Percentiles rank a stretch among this genome's conserved stretches.
Conservation (phyloP, 2,113 vertebrate species). For the Aix galericulata region DNA sequence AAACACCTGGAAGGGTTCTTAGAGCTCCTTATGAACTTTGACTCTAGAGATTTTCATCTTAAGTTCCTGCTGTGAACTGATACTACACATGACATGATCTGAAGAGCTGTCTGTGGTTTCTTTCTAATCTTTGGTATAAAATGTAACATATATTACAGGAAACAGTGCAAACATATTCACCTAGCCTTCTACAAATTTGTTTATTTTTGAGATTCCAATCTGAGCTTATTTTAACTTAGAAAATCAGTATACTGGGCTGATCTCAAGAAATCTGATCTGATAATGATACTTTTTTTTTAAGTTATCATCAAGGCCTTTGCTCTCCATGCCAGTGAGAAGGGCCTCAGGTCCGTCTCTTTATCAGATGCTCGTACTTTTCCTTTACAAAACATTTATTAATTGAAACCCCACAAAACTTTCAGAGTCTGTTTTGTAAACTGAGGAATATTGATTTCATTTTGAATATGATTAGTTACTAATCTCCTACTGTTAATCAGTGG, state of each 20-base stretch:
- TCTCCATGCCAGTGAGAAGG: neutral
- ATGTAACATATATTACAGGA: slow-evolving; percentile 1
- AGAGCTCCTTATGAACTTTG: slow-evolving; percentile 39
- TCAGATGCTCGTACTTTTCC: neutral
- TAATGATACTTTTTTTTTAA: neutral
- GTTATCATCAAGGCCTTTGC: neutral
- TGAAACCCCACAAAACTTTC: neutral
- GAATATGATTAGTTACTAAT: neutral
- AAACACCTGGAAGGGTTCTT: slow-evolving; percentile 62
- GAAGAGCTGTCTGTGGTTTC: slow-evolving; percentile 16
- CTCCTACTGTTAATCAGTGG: neutral
- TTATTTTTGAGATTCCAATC: slow-evolving; percentile 21
- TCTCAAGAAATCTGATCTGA: neutral
- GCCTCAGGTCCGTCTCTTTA: neutral
- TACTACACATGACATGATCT: slow-evolving; percentile 39
- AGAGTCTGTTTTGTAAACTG: neutral
- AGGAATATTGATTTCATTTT: neutral
- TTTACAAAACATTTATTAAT: neutral
- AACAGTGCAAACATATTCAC: slow-evolving; percentile 20
- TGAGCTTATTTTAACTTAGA: slow-evolving; percentile 12
- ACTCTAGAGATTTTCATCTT: slow-evolving; percentile 57
- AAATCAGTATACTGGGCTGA: neutral
- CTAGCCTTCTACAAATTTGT: slow-evolving; percentile 23
- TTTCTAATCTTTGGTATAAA: slow-evolving; percentile 42
- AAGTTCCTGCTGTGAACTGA: slow-evolving; percentile 60